Evolutionary conservation across 2,797 vertebrate species (phyloP).

Genomic region (Agapornis canus): DNA sequence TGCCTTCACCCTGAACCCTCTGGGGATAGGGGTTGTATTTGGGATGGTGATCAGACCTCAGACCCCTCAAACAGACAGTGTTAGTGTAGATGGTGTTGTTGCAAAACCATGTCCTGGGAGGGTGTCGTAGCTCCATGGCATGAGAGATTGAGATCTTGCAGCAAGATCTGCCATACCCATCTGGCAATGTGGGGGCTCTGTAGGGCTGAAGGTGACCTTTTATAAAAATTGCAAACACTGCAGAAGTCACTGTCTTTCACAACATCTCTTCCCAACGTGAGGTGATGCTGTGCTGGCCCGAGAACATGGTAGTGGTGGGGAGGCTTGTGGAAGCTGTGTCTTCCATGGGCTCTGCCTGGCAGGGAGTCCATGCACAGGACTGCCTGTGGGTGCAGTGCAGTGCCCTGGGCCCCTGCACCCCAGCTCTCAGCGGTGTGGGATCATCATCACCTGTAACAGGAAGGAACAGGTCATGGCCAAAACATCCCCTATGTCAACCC

Average conservation of each 20-base stretch:
- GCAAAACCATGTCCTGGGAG: not conserved
- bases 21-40: not conserved
- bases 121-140: not conserved
- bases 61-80: not conserved
- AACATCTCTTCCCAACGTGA: not conserved
- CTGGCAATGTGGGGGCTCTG: not conserved
- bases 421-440: not conserved
- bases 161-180: not conserved
- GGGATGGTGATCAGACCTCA: not conserved
- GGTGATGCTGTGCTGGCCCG: not conserved
- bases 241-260: not conserved
- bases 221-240: not conserved
- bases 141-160: not conserved
- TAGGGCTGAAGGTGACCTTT: not conserved
- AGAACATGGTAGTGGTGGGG: fast-evolving
- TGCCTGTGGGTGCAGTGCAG: not conserved
- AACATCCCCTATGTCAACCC: not conserved
- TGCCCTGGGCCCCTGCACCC: not conserved
- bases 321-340: fast-evolving
- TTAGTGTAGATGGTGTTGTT: not conserved
- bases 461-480: not conserved
- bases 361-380: not conserved
- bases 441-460: not conserved
- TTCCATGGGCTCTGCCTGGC: not conserved
- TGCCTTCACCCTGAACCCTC: not conserved